Percentiles rank a stretch among this genome's conserved stretches.
Conservation (phyloP, 1,140 invertebrate genomes). For the Saccostrea echinata region DNA sequence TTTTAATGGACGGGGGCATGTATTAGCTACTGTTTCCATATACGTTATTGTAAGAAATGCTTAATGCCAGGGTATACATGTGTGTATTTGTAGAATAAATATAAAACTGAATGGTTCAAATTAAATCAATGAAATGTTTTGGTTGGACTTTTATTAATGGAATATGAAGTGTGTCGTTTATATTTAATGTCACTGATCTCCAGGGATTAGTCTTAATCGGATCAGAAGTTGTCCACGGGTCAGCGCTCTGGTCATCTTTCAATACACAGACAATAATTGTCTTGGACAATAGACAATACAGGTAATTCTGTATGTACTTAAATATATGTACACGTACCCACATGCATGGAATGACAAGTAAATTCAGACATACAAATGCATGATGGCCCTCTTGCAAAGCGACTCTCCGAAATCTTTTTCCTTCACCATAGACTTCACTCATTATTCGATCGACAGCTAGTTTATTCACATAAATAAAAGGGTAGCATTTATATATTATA, state of each 20-base stretch:
- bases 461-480: no score
- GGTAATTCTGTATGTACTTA: no score
- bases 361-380: no score
- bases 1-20: not conserved
- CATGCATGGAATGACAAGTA: no score
- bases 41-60: no score
- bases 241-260: not conserved
- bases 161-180: conserved; percentile 19
- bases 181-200: conserved; percentile 24
- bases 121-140: not conserved
- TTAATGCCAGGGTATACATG: not conserved
- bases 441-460: no score
- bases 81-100: not conserved
- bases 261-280: conserved; percentile 31
- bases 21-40: not conserved
- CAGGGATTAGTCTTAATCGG: conserved; percentile 18
- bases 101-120: not conserved
- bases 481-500: no score
- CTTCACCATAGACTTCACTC: no score
- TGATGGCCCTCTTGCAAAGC: no score
- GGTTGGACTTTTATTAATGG: not conserved
- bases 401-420: no score
- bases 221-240: conserved; percentile 3
- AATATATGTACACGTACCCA: no score
- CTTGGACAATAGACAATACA: no score